Conservation (phyloP, 2,113 vertebrate species). For the Gallinago paraguaiae region DNA sequence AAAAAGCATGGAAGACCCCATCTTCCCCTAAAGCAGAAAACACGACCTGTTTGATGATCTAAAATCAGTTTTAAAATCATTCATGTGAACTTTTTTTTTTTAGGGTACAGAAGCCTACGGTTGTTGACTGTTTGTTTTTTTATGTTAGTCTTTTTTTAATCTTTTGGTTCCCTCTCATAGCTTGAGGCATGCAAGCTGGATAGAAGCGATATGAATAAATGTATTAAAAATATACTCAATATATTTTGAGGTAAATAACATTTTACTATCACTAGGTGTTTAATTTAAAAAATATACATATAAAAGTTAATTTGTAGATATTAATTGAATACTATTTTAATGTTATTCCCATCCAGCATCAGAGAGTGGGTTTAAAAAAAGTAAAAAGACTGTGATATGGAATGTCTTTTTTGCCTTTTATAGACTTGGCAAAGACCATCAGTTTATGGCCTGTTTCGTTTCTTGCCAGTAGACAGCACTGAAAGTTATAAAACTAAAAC, state of each 20-base stretch:
- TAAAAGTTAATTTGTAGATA: conserved; percentile 34
- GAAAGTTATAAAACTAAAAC: conserved; percentile 78
- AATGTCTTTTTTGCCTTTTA: conserved; percentile 64
- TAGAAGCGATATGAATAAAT: background rate
- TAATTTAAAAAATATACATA: background rate
- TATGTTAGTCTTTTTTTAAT: background rate
- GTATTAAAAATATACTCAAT: conserved; percentile 14
- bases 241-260: conserved; percentile 41
- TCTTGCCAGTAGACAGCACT: conserved; percentile 71
- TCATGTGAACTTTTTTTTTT: background rate
- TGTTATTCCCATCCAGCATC: conserved; percentile 17
- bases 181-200: conserved; percentile 26
- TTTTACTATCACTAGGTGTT: background rate
- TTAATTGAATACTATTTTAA: conserved; percentile 34
- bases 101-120: background rate
- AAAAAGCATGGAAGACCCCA: background rate
- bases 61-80: background rate
- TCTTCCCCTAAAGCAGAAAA: background rate
- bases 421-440: conserved; percentile 65
- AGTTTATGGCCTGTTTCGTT: conserved; percentile 72
- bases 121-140: background rate
- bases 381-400: conserved; percentile 10
- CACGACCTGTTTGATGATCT: background rate
- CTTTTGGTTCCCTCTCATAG: background rate
- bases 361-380: conserved; percentile 35